Conservation (phyloP, 2,113 vertebrate species). For the Chloroceryle aenea region DNA sequence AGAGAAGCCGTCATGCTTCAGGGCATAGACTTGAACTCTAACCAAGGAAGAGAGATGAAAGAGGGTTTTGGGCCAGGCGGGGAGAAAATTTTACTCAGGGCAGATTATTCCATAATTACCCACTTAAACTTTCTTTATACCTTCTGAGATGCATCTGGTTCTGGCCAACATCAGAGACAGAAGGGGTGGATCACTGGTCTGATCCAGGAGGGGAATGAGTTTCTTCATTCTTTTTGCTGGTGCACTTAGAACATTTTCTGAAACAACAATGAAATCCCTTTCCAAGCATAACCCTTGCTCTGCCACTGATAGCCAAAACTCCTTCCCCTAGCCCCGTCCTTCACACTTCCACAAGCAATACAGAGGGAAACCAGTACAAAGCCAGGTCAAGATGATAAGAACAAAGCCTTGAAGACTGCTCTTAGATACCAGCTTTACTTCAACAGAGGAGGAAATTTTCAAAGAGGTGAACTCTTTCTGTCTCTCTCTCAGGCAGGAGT, state of each 20-base stretch:
- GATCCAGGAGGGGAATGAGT: constrained; percentile 32
- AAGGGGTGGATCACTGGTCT: constrained; percentile 25
- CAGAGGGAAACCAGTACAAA: constrained; percentile 52
- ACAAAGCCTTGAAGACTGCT: constrained; percentile 67
- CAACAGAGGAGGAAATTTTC: constrained; percentile 68
- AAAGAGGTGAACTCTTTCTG: constrained; percentile 70
- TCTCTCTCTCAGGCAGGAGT: constrained; percentile 65
- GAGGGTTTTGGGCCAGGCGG: constrained; percentile 28
- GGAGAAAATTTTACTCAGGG: constrained; percentile 24
- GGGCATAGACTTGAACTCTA: constrained; percentile 59
- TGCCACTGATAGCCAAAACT: constrained; percentile 58
- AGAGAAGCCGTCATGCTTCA: constrained; percentile 40
- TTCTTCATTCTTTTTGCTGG: constrained; percentile 23
- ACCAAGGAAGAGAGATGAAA: constrained; percentile 52
- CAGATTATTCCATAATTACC: constrained; percentile 57
- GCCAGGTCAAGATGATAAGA: constrained; percentile 69
- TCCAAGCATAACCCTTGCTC: constrained; percentile 53
- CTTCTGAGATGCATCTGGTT: constrained; percentile 40
- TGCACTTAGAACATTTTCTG: constrained; percentile 8
- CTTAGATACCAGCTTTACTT: constrained; percentile 70
- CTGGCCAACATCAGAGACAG: constrained; percentile 47
- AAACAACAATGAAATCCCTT: constrained; percentile 36
- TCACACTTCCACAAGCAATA: constrained; percentile 56
- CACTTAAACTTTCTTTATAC: constrained; percentile 46
- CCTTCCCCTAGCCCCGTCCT: constrained; percentile 53